phyloP scores from a whole-genome alignment of 2,888 invertebrate species.

The Eupithecia tripunctaria region DNA sequence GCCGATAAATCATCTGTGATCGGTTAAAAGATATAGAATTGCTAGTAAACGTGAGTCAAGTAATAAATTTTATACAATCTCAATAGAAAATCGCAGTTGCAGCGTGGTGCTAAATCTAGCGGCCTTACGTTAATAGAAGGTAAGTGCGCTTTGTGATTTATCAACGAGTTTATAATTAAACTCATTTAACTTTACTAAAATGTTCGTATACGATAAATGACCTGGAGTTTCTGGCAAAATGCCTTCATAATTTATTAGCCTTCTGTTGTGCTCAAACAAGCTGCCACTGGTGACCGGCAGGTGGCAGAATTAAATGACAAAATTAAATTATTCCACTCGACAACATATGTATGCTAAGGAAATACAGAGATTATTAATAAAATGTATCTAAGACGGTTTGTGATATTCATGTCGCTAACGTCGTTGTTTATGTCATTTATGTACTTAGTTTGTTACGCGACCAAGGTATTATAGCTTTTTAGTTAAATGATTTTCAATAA shows the following conservation, averaged over 20 bases:
- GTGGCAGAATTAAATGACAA: conserved; percentile 10
- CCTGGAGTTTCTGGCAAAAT: conserved; percentile 64
- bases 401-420: neutral
- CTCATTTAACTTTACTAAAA: conserved; percentile 7
- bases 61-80: conserved; percentile 27
- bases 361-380: neutral
- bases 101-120: conserved; percentile 6
- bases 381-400: neutral
- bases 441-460: neutral
- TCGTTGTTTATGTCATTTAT: neutral
- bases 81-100: conserved; percentile 25
- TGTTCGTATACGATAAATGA: conserved; percentile 50
- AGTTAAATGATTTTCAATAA: neutral
- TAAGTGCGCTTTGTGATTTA: conserved; percentile 8
- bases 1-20: conserved; percentile 28
- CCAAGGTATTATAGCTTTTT: neutral
- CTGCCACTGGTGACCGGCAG: conserved; percentile 20
- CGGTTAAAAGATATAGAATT: conserved; percentile 29
- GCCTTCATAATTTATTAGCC: conserved; percentile 71
- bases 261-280: conserved; percentile 22
- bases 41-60: conserved; percentile 26
- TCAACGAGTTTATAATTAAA: conserved; percentile 3
- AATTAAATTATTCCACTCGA: neutral
- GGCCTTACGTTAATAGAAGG: neutral
- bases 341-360: neutral